A percentile compares a stretch with the other conserved stretches of the same genome.
phyloP scores from a whole-genome alignment of 1,140 invertebrate species.

The Melipona quadrifasciata region DNA sequence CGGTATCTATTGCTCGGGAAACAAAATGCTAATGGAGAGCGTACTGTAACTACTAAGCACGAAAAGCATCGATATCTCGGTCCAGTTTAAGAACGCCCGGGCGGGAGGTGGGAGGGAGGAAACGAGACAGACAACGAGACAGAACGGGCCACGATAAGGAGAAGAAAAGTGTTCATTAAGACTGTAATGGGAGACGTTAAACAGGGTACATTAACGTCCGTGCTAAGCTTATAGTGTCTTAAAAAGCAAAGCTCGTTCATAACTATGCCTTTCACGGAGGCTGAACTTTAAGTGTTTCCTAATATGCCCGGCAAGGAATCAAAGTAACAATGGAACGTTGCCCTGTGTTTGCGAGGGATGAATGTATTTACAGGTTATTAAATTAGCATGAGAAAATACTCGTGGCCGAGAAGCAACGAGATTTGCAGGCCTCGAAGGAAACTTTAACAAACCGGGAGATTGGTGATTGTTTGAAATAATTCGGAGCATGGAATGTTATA shows the following conservation, averaged over 20 bases:
- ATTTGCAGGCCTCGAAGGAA: neutral
- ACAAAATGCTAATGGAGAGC: constrained; percentile 57
- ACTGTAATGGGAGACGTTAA: constrained; percentile 72
- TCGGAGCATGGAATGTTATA: neutral
- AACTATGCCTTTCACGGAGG: neutral
- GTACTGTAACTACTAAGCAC: neutral
- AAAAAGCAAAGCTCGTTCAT: constrained; percentile 54
- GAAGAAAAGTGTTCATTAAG: constrained; percentile 70
- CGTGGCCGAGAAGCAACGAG: too few species aligned
- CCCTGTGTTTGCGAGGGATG: too few species aligned
- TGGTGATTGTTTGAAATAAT: neutral
- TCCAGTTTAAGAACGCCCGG: constrained; percentile 49
- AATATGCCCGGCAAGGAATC: constrained; percentile 39
- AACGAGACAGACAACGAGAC: constrained; percentile 47
- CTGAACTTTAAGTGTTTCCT: constrained; percentile 29
- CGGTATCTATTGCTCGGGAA: constrained; percentile 27
- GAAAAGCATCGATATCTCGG: constrained; percentile 51
- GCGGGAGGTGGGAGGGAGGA: neutral
- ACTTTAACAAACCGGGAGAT: neutral
- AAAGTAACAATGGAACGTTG: neutral
- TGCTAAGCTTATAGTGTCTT: constrained; percentile 66
- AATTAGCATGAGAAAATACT: neutral
- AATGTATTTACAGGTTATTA: neutral
- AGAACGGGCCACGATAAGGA: constrained; percentile 42
- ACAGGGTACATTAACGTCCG: constrained; percentile 70